A percentile compares a stretch with the other conserved stretches of the same genome.
phyloP scores from a whole-genome alignment of 2,888 invertebrate species.

The Aleiodes leptofemur region DNA sequence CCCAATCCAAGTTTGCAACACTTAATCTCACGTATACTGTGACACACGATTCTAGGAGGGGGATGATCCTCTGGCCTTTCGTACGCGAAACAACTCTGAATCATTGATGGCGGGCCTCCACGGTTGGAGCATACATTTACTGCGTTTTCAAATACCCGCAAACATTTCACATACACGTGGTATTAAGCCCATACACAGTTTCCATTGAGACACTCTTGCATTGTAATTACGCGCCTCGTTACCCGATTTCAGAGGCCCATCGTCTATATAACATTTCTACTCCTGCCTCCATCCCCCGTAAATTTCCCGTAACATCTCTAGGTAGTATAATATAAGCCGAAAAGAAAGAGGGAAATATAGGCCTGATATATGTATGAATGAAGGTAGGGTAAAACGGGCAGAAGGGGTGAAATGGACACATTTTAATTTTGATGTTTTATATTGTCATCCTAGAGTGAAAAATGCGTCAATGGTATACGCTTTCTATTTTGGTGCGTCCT shows the following conservation, averaged over 20 bases:
- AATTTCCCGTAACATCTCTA: too few species aligned
- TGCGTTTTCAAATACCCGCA: constrained; percentile 27
- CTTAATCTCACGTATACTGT: constrained; percentile 41
- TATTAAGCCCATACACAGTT: constrained; percentile 47
- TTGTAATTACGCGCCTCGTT: constrained; percentile 61
- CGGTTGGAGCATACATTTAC: constrained; percentile 10
- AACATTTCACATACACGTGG: constrained; percentile 38
- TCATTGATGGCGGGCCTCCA: constrained; percentile 39
- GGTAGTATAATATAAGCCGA: too few species aligned
- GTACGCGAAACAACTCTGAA: constrained; percentile 37
- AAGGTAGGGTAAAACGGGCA: too few species aligned
- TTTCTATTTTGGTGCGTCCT: too few species aligned
- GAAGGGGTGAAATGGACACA: too few species aligned
- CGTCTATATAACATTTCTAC: not conserved
- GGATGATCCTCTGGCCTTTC: constrained; percentile 25
- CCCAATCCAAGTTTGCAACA: constrained; percentile 26
- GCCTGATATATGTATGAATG: too few species aligned
- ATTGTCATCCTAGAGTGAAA: too few species aligned
- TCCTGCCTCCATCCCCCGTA: not conserved
- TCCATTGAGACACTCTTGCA: constrained; percentile 58
- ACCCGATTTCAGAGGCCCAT: constrained; percentile 29
- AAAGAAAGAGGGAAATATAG: too few species aligned
- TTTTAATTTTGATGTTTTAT: too few species aligned
- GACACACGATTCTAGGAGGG: constrained; percentile 15
- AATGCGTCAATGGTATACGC: too few species aligned